phyloP scores from a whole-genome alignment of 2,888 invertebrate species.

The Drosophila testacea region DNA sequence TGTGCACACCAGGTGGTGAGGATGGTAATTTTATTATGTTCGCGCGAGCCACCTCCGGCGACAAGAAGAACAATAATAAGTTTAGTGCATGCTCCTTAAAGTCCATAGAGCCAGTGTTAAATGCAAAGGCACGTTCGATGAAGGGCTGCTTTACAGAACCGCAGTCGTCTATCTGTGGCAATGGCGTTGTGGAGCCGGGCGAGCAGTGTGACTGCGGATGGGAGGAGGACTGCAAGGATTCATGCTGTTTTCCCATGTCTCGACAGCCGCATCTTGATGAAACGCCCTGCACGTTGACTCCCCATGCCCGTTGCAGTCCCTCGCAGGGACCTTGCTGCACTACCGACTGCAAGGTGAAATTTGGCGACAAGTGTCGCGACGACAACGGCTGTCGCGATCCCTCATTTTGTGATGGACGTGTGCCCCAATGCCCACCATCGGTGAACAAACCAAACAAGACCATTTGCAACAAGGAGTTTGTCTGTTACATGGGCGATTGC shows the following conservation, averaged over 20 bases:
- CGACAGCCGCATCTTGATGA: conserved; percentile 91
- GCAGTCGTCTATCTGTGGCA: conserved; percentile 98
- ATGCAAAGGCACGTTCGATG: conserved; percentile 94
- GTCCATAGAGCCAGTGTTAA: conserved; percentile 96
- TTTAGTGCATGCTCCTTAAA: conserved; percentile 97
- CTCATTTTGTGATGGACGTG: conserved; percentile 95
- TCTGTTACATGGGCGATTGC: conserved; percentile 98
- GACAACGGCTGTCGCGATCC: conserved; percentile 97
- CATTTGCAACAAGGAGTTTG: conserved; percentile 98
- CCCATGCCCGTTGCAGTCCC: conserved; percentile 86
- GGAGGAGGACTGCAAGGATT: conserved; percentile 97
- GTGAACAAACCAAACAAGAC: conserved; percentile 97
- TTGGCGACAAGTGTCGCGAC: conserved; percentile 95
- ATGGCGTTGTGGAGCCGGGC: conserved; percentile 97
- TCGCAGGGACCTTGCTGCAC: conserved; percentile 97
- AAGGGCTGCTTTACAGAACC: conserved; percentile 98
- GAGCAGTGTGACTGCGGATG: conserved; percentile 99
- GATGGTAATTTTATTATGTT: conserved; percentile 99
- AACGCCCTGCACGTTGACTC: conserved; percentile 94
- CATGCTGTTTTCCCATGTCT: conserved; percentile 96
- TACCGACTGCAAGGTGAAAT: conserved; percentile 92
- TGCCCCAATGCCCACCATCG: conserved; percentile 96
- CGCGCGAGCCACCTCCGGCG: conserved; percentile 98
- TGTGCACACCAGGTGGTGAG: conserved; percentile 96
- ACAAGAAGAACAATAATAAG: conserved; percentile 98